Evolutionary conservation across 2,113 vertebrate species (phyloP).

Genomic region (Catagonus wagneri): DNA sequence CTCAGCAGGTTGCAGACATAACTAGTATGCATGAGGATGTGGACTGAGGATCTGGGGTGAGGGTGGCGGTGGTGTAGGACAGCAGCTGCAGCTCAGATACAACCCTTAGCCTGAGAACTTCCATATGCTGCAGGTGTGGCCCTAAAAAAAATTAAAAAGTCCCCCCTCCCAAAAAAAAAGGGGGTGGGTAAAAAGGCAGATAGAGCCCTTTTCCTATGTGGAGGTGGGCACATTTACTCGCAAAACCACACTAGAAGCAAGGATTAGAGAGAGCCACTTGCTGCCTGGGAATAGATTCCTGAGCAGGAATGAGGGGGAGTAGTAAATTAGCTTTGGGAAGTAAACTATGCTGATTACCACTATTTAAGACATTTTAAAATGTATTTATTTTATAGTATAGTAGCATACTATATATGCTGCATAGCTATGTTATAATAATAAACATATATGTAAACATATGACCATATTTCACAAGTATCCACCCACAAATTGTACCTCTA

Average conservation of each 20-base stretch:
- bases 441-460: neutral
- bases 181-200: no score
- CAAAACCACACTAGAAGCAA: neutral
- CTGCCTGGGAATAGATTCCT: neutral
- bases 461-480: neutral
- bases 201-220: neutral
- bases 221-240: neutral
- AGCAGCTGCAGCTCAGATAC: no score
- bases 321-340: neutral
- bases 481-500: neutral
- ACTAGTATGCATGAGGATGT: no score
- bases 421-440: neutral
- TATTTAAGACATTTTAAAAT: neutral
- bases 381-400: neutral
- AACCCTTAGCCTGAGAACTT: no score
- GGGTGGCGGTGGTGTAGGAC: no score
- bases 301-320: neutral
- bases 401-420: neutral
- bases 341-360: neutral
- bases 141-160: no score
- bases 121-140: no score
- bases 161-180: no score
- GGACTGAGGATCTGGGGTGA: no score
- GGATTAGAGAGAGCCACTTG: neutral
- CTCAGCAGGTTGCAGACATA: no score